Evolutionary conservation across 2,888 invertebrate genomes (phyloP).

Genomic region (Schizotus pectinicornis): DNA sequence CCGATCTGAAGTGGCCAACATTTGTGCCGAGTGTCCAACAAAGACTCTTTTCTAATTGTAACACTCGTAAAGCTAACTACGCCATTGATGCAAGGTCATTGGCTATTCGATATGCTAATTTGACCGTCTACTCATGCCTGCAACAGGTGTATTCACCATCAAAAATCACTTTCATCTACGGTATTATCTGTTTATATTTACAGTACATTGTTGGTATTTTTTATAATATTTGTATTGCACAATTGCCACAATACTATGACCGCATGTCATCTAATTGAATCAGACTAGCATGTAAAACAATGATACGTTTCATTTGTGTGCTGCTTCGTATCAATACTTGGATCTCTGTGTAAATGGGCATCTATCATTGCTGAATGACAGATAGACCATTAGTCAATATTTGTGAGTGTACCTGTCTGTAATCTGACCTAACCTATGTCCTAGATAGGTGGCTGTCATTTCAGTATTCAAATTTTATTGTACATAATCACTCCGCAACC

Average conservation of each 20-base stretch:
- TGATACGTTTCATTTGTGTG: slow-evolving; percentile 18
- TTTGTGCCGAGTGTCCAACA: slow-evolving; percentile 38
- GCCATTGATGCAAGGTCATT: slow-evolving; percentile 33
- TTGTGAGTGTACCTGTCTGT: slow-evolving; percentile 32
- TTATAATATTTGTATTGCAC: slow-evolving; percentile 16
- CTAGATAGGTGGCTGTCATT: slow-evolving; percentile 25
- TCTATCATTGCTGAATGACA: slow-evolving; percentile 33
- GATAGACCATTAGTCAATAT: slow-evolving; percentile 35
- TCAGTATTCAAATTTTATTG: slow-evolving; percentile 26
- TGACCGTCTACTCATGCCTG: slow-evolving; percentile 24
- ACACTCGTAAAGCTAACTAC: slow-evolving; percentile 36
- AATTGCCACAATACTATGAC: slow-evolving; percentile 11
- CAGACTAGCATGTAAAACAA: slow-evolving; percentile 26
- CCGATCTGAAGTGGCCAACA: slow-evolving; percentile 32
- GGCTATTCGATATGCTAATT: slow-evolving; percentile 33
- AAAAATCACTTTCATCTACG: slow-evolving; percentile 31
- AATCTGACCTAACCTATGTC: slow-evolving; percentile 32
- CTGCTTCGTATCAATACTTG: slow-evolving; percentile 22
- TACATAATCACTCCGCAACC: slow-evolving; percentile 28
- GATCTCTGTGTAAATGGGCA: slow-evolving; percentile 30
- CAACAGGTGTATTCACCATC: slow-evolving; percentile 31
- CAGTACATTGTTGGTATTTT: slow-evolving; percentile 14
- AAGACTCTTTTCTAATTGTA: slow-evolving; percentile 40
- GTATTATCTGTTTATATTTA: slow-evolving; percentile 24
- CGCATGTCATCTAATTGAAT: slow-evolving; percentile 18